Evolutionary conservation across 2,113 vertebrate genomes (phyloP), one percentile per base, ranked within the genome.

Genomic region (Brienomyrus longianalis): DNA sequence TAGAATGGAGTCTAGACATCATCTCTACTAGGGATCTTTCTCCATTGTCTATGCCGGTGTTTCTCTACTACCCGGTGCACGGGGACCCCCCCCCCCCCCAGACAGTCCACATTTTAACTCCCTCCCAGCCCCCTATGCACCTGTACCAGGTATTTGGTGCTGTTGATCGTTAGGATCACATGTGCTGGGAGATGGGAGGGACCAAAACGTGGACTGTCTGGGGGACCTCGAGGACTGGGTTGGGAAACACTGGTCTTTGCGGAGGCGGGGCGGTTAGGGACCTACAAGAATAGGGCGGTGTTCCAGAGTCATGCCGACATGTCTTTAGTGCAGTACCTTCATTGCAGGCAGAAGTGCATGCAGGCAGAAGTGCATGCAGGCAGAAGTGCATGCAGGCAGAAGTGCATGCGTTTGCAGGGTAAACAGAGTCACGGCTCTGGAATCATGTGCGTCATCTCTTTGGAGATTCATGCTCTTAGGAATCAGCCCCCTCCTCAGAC

Each of bases 391-490:
- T 86, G 84, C 4, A 70, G 21, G 35, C 2, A 43, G 13, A 59
- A 47, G 59, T 10, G 3, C 23, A 10, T 86, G 84, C 10, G 19
- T 9, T 1, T 19, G 45, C 21, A 11, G 8, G 52, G 52, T 35
- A 66, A 8, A 85, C n/a, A 50, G 31, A 87, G 31, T 54, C 35
- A 87, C 8, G 21, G 77, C 48, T 39, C 70, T 80, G 43, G 80
- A n/a, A 27, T 54, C 17, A 80, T 51, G 83, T 74, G 89, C 27
- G 43, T 27, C 48, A 48, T 90, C 27, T 35, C 62, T 83, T 52
- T 2, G 3, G 50, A 86, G 88, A 45, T 89, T 48, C 0, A 87
- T 91, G 91, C 90, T 86, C 89, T 48, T 23, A 85, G 74, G 66
- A 80, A 31, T 70, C 10, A 70, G 27, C n/a, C 62, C n/a, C 31